These are phyloP conservation scores for Venustoraphidia nigricollis DNA, from an alignment of 2,888 invertebrate species.

Conservation along the genomic window DNA sequence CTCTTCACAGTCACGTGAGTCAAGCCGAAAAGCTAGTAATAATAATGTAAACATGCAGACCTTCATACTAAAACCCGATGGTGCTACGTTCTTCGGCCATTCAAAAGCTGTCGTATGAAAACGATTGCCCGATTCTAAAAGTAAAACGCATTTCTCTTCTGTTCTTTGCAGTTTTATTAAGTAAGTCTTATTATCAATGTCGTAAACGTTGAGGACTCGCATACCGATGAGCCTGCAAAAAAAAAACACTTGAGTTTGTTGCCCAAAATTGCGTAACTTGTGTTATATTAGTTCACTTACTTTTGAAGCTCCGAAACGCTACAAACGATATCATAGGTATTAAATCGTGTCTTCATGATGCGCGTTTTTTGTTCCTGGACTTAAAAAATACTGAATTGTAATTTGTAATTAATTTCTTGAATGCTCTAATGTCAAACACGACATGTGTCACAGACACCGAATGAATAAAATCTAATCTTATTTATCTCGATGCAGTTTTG, in stretches of 20 bases:
- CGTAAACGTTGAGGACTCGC: conserved; percentile 94
- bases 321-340: conserved; percentile 84
- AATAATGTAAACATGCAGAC: conserved; percentile 32
- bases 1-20: no score
- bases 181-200: conserved; percentile 93
- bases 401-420: no score
- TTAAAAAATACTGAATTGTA: neutral
- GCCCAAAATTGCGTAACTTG: neutral
- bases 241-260: neutral
- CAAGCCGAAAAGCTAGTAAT: neutral
- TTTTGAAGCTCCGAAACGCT: conserved; percentile 73
- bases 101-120: conserved; percentile 92
- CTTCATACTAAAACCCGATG: conserved; percentile 97
- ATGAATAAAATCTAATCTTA: no score
- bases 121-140: conserved; percentile 87
- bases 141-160: conserved; percentile 73
- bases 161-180: conserved; percentile 72
- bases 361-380: neutral
- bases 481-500: no score
- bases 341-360: conserved; percentile 85
- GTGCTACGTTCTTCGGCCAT: conserved; percentile 95
- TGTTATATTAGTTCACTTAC: conserved; percentile 32
- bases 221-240: conserved; percentile 62
- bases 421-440: no score
- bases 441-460: no score